phyloP scores from a whole-genome alignment of 2,113 vertebrate genomes.

The Ophthalmolycus amberensis region DNA sequence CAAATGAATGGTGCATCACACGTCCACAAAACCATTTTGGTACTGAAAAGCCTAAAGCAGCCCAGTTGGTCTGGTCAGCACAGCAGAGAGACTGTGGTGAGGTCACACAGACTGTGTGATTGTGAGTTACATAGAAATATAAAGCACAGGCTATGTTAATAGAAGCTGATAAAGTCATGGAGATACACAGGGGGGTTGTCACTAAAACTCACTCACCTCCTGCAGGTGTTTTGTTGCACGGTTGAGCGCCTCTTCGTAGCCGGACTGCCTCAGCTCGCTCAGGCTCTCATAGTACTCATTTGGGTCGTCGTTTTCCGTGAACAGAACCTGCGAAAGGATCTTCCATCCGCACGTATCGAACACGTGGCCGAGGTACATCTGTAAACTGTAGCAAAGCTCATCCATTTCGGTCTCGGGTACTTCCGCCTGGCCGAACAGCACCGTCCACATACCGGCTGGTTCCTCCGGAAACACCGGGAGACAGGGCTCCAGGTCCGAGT shows the following conservation, averaged over 20 bases:
- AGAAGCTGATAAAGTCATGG: background rate
- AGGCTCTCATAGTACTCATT: conserved; percentile 98
- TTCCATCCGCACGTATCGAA: conserved; percentile 97
- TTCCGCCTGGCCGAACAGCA: conserved; percentile 89
- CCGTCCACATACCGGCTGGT: conserved; percentile 93
- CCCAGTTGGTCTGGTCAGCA: background rate
- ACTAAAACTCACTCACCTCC: conserved; percentile 86
- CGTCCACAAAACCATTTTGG: background rate
- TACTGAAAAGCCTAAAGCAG: background rate
- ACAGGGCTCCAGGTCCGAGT: conserved; percentile 92
- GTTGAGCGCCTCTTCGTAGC: conserved; percentile 91
- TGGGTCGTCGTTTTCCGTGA: conserved; percentile 92
- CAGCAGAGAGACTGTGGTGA: background rate
- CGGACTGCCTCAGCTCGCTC: conserved; percentile 93
- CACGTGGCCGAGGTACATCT: conserved; percentile 91
- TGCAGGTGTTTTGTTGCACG: conserved; percentile 89
- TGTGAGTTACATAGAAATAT: background rate
- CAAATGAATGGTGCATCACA: background rate
- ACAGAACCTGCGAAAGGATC: conserved; percentile 95
- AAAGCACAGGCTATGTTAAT: background rate
- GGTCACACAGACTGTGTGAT: background rate
- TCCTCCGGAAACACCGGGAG: conserved; percentile 94
- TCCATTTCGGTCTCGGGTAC: conserved; percentile 87
- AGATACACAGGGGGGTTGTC: background rate
- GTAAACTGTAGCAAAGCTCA: conserved; percentile 87